phyloP scores from a whole-genome alignment of 2,888 invertebrate genomes.

The Polymixis flavicincta region DNA sequence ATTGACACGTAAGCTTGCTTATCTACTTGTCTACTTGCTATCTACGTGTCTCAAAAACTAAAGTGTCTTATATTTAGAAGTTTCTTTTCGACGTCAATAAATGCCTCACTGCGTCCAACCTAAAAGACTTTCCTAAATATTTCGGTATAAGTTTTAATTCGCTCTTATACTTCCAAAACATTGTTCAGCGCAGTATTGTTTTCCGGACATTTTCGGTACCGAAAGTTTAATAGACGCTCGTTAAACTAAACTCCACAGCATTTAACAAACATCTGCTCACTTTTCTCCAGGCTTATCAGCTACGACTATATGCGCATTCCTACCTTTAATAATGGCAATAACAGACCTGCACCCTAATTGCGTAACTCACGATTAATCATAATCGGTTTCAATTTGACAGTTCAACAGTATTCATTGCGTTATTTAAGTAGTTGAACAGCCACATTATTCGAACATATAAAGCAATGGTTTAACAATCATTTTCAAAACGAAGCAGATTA shows the following conservation, averaged over 20 bases:
- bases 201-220: not conserved
- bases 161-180: not conserved
- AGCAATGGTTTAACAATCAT: too few species aligned
- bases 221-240: constrained; percentile 1
- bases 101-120: not conserved
- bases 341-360: too few species aligned
- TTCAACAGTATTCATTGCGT: too few species aligned
- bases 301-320: constrained; percentile 50
- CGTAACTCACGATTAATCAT: too few species aligned
- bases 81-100: not conserved
- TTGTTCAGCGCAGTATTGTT: not conserved
- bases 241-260: constrained; percentile 16
- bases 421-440: too few species aligned
- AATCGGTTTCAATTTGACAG: too few species aligned
- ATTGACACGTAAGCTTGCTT: constrained; percentile 1
- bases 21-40: not conserved
- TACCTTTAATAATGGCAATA: constrained; percentile 55
- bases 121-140: not conserved
- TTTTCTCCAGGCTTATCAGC: constrained; percentile 1
- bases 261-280: constrained; percentile 14
- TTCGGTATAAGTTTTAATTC: not conserved
- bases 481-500: too few species aligned
- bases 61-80: not conserved
- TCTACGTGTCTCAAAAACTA: too few species aligned
- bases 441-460: too few species aligned